A percentile compares a stretch with the other conserved stretches of the same genome.
Conservation (phyloP, 2,113 vertebrate species). For the Sakesphorus luctuosus region DNA sequence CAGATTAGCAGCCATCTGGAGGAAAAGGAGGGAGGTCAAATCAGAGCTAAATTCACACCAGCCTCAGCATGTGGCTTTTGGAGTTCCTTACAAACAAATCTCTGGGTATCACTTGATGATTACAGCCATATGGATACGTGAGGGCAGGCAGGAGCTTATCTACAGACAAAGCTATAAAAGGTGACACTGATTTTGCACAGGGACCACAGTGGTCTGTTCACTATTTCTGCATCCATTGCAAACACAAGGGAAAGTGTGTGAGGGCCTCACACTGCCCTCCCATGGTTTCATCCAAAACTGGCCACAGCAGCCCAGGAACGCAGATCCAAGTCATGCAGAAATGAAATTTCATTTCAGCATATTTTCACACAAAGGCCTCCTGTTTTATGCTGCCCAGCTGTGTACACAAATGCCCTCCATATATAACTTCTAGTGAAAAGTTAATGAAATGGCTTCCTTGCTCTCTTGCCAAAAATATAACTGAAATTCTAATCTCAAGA, state of each 20-base stretch:
- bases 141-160: slow-evolving; percentile 7
- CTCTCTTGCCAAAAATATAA: slow-evolving; percentile 54
- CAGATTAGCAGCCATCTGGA: slow-evolving; percentile 8
- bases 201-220: neutral
- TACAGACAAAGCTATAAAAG: neutral
- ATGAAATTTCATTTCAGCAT: slow-evolving; percentile 56
- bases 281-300: neutral
- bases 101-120: slow-evolving; percentile 7
- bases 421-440: slow-evolving; percentile 66
- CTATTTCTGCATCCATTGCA: neutral
- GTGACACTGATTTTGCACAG: slow-evolving; percentile 47
- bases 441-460: slow-evolving; percentile 66
- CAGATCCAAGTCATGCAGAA: neutral
- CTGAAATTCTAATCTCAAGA: slow-evolving; percentile 53
- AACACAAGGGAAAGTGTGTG: accelerated
- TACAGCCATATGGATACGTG: slow-evolving; percentile 22
- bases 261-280: slow-evolving; percentile 38
- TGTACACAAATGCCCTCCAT: slow-evolving; percentile 65
- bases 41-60: slow-evolving; percentile 38
- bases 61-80: slow-evolving; percentile 29
- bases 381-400: slow-evolving; percentile 70
- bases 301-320: neutral
- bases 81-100: slow-evolving; percentile 30
- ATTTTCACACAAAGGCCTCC: slow-evolving; percentile 66
- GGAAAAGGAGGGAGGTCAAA: slow-evolving; percentile 8